A percentile compares a stretch with the other conserved stretches of the same genome.
These are phyloP conservation scores for Montipora sp. DNA, from an alignment of 64 coral and sea anemone genomes.

Conservation along the genomic window DNA sequence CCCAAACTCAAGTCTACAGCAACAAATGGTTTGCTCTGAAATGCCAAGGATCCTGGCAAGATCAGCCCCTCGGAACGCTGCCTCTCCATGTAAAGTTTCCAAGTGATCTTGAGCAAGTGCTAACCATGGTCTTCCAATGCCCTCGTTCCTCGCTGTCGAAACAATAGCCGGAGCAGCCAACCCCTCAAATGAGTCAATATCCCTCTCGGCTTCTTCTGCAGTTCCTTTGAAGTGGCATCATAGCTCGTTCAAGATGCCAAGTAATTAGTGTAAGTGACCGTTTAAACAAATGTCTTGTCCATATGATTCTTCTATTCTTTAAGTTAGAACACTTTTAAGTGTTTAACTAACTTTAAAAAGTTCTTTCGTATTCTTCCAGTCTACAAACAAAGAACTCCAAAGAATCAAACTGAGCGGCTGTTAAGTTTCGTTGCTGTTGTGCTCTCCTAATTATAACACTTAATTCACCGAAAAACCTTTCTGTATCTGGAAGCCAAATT, in stretches of 20 bases:
- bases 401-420: no score
- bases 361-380: no score
- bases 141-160: background rate
- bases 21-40: slow-evolving; percentile 18
- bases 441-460: no score
- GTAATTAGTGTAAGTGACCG: background rate
- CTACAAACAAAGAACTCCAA: no score
- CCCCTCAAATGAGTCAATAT: background rate
- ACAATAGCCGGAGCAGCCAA: background rate
- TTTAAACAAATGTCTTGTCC: background rate
- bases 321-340: no score
- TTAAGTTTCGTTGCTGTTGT: no score
- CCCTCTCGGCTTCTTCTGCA: background rate
- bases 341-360: no score
- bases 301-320: no score
- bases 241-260: background rate
- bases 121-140: slow-evolving; percentile 33
- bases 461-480: no score
- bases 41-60: slow-evolving; percentile 15
- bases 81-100: slow-evolving; percentile 19
- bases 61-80: slow-evolving; percentile 27
- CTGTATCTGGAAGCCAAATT: no score
- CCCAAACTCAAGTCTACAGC: slow-evolving; percentile 10
- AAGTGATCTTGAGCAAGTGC: slow-evolving; percentile 12
- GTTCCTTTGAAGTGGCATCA: background rate